Percentiles rank a stretch among this genome's conserved stretches.
Conservation (phyloP, 2,113 vertebrate genomes). For the Dipodomys ordii region DNA sequence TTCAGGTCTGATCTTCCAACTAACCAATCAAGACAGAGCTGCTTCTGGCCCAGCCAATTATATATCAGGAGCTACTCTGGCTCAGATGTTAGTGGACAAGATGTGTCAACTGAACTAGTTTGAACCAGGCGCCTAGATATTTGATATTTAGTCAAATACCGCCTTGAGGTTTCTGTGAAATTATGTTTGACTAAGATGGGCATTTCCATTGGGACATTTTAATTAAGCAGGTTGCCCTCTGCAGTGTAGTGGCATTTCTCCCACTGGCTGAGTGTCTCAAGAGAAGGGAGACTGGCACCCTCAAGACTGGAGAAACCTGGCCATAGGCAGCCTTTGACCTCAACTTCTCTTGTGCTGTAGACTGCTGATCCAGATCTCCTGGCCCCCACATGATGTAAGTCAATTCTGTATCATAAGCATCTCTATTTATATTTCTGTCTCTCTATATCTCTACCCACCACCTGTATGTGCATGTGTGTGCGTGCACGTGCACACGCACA, state of each 20-base stretch:
- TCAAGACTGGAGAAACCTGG: not conserved
- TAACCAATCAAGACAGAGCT: not conserved
- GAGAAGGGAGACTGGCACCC: not conserved
- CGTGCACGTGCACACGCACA: too few relatives aligned
- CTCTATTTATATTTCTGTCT: not conserved
- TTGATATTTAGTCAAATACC: not conserved
- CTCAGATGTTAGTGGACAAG: accelerated
- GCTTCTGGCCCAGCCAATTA: not conserved
- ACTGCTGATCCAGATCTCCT: not conserved
- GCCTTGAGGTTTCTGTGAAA: not conserved
- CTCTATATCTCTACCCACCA: not conserved
- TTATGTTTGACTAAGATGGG: not conserved
- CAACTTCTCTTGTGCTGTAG: not conserved
- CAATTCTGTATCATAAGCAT: not conserved
- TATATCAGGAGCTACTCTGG: not conserved
- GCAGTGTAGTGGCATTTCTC: accelerated
- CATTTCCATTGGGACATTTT: not conserved
- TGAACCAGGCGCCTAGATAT: accelerated
- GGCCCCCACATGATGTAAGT: accelerated
- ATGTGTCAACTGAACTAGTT: accelerated
- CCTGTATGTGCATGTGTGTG: not conserved
- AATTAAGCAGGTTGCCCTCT: not conserved
- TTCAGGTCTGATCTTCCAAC: not conserved
- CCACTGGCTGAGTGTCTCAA: not conserved
- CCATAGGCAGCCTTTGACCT: not conserved